Conservation (phyloP, 2,113 vertebrate species). For the Rostratula benghalensis region DNA sequence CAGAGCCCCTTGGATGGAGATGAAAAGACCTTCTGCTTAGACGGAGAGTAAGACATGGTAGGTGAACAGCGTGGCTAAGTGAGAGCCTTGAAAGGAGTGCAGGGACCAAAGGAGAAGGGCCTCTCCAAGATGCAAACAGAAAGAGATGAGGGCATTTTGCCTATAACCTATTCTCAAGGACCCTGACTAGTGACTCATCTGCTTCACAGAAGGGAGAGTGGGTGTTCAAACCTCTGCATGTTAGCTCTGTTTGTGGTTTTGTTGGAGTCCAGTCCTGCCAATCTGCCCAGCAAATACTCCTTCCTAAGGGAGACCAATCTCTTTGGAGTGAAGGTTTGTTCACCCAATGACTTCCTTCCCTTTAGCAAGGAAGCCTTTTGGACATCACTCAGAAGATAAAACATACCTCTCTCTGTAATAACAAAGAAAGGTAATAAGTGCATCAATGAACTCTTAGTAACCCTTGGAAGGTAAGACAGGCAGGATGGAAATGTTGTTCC, state of each 20-base stretch:
- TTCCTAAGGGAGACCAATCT: not conserved
- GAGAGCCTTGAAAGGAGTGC: not conserved
- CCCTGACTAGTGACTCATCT: not conserved
- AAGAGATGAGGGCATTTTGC: not conserved
- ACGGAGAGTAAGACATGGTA: not conserved
- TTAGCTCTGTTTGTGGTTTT: not conserved
- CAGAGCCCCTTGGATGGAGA: slow-evolving; percentile 39
- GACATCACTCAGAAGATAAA: not conserved
- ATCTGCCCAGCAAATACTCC: not conserved
- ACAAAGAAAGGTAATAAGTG: not conserved
- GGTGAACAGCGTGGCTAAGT: not conserved
- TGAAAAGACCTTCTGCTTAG: slow-evolving; percentile 43
- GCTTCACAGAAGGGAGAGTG: not conserved
- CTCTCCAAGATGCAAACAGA: not conserved
- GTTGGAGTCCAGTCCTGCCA: not conserved
- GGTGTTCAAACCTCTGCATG: not conserved
- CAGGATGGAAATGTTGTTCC: not conserved
- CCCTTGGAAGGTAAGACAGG: not conserved
- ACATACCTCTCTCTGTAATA: not conserved
- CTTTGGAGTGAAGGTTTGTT: not conserved
- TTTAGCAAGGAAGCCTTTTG: not conserved
- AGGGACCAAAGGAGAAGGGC: not conserved
- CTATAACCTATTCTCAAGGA: not conserved
- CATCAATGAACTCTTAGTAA: not conserved
- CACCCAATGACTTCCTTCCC: not conserved